A percentile compares a stretch with the other conserved stretches of the same genome.
Evolutionary conservation across 2,113 vertebrate genomes (phyloP).

Genomic region (Hippopotamus amphibius): DNA sequence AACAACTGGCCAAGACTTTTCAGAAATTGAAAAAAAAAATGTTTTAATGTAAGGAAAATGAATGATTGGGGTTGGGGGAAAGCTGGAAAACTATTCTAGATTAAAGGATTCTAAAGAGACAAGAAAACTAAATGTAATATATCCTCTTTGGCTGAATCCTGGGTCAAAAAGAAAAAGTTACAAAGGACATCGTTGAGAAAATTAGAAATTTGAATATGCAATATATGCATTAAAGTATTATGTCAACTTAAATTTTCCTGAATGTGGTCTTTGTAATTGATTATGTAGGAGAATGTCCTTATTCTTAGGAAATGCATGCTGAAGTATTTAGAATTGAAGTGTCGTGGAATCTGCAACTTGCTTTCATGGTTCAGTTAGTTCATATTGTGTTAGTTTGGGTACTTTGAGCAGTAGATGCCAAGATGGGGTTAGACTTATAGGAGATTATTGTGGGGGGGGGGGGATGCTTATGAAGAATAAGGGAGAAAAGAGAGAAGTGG

Average conservation of each 20-base stretch:
- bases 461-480: neutral
- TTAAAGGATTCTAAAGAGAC: neutral
- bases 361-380: neutral
- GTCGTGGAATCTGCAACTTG: neutral
- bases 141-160: neutral
- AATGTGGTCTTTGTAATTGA: neutral
- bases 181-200: neutral
- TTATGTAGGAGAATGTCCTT: neutral
- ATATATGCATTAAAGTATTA: neutral
- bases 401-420: neutral
- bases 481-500: neutral
- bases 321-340: neutral
- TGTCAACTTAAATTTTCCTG: neutral
- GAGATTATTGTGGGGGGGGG: neutral
- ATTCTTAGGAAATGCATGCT: conserved; percentile 10
- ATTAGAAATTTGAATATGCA: neutral
- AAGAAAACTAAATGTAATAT: neutral
- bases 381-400: neutral
- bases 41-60: neutral
- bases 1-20: neutral
- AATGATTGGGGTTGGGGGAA: neutral
- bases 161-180: neutral
- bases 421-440: neutral
- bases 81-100: neutral
- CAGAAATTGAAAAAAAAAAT: neutral